These are phyloP conservation scores for Cherax destructor DNA, from an alignment of 1,140 invertebrate genomes.

Conservation along the genomic window DNA sequence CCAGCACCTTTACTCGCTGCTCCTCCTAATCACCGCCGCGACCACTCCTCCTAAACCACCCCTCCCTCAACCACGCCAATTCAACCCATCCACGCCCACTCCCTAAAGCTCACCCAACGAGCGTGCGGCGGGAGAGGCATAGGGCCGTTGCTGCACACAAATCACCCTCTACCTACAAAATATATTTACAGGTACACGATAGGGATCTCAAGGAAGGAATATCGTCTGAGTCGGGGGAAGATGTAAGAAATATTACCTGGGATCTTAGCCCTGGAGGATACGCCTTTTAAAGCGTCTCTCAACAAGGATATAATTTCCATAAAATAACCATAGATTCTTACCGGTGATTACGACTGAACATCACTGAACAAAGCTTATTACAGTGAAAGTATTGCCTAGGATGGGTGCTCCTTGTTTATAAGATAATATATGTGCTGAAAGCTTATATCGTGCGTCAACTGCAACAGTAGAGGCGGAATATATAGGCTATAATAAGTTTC, in stretches of 20 bases:
- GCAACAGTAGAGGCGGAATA: conserved; percentile 58
- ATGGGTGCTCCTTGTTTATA: conserved; percentile 60
- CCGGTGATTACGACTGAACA: conserved; percentile 58
- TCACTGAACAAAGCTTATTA: conserved; percentile 64
- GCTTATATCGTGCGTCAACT: conserved; percentile 57
- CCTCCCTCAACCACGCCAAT: not conserved
- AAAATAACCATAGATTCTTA: conserved; percentile 68
- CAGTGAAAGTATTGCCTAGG: conserved; percentile 59
- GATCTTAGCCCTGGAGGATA: conserved; percentile 29
- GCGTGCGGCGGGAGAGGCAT: not conserved
- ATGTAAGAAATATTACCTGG: conserved; percentile 53
- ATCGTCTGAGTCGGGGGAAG: conserved; percentile 58
- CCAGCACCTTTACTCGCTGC: conserved; percentile 61
- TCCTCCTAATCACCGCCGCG: conserved; percentile 59
- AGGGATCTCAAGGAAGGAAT: conserved; percentile 54
- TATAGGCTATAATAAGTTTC: conserved; percentile 63
- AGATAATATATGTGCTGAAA: conserved; percentile 65
- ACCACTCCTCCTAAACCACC: conserved; percentile 27
- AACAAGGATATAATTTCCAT: conserved; percentile 69
- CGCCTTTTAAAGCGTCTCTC: conserved; percentile 49
- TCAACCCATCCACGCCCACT: not conserved
- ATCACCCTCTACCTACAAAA: conserved; percentile 64
- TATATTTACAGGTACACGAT: conserved; percentile 69
- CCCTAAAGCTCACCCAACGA: not conserved
- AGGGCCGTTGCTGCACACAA: conserved; percentile 22